Evolutionary conservation across 2,113 vertebrate species (phyloP), one percentile per base, ranked within the genome.

Genomic region (Pseudopodoces humilis): DNA sequence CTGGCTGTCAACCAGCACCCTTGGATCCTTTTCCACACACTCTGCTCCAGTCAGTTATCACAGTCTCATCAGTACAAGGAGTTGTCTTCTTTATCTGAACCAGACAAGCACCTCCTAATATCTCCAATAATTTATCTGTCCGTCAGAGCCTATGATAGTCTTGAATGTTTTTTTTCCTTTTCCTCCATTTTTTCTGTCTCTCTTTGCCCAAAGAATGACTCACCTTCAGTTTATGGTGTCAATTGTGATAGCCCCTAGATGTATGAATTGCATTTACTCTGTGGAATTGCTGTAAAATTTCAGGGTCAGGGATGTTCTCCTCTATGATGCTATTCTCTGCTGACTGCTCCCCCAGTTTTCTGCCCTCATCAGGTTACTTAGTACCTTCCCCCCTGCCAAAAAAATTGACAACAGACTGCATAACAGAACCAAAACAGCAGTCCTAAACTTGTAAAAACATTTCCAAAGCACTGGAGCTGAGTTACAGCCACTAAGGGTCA

Each of bases 401-500:
- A 30, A 46, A 47, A 15, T 19, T 11, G 19, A n/a, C 7, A 64
- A 2, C 30, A 44, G 15, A 30, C 69, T 53, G 16, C 13, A 1
- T 18, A 44, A 69, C 20, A 91, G 44, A n/a, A 35, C 30, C 46
- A 39, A n/a, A 86, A 31, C 13, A 60, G 21, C 44, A 41, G 11
- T 19, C 10, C 41, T n/a, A n/a, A 58, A 41, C 35, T 67, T 52
- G 17, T 55, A 27, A 68, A 65, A 67, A 56, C 44, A 53, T 72
- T 62, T 72, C 31, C 53, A 58, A 55, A 41, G 44, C 37, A 24
- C 47, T 25, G 30, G 41, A 87, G 43, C 64, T 7, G 6, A 52
- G 15, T 69, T 78, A 62, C 3, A 33, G 75, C 95, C 92, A 44
- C 96, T 91, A 93, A 92, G 94, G 76, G 96, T 95, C 93, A 89